Base-by-base conservation (phyloP, 1,140 invertebrate species). In the Potamilus streckersoni region DNA sequence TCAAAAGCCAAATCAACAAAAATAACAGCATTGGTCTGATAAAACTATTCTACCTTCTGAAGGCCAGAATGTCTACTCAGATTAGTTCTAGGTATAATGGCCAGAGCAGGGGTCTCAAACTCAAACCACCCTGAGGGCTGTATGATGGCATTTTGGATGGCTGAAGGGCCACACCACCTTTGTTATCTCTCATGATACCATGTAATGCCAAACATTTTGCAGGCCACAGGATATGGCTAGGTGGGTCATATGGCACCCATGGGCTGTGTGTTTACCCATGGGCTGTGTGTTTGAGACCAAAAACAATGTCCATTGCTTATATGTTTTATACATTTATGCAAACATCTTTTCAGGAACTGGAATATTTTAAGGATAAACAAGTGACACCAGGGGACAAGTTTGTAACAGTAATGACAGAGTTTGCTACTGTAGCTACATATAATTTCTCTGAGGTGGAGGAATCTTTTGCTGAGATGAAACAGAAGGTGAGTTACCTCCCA, bases 381-480 rank as follows among this genome's bases (percentile, higher is more conserved):
- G 58, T 62, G 19, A 79, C 66, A 38, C 93, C 56, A 56, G 75
- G 94, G 23, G 97, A 99, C 89, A 94, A 95, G 87, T 99, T 98
- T 90, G 92, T 97, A 74, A 94, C 95, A 6, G 96, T 97, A 12
- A 98, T 98, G 95, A 93, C 95, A 76, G 96, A 98, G 85, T 99
- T 99, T 91, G 93, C 97, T 83, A 94, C 96, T 0, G 94, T 95
- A 77, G 97, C 97, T 5, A 95, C 95, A 0, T 96, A 90, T 92
- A 95, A 91, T 84, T 94, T 98, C 82, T 95, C 95, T 1, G 96
- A 98, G 88, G 92, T 99, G n/a, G 96, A 99, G 89, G 96, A 98
- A 86, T 92, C 95, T 64, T 97, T 96, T 90, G 94, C 95, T 89
- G 96, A 97, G 80, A 96, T 96, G 95, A 94, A 94, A 86, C 92